Base-by-base conservation (phyloP, 2,113 vertebrate genomes). In the Sinocyclocheilus anshuiensis region DNA sequence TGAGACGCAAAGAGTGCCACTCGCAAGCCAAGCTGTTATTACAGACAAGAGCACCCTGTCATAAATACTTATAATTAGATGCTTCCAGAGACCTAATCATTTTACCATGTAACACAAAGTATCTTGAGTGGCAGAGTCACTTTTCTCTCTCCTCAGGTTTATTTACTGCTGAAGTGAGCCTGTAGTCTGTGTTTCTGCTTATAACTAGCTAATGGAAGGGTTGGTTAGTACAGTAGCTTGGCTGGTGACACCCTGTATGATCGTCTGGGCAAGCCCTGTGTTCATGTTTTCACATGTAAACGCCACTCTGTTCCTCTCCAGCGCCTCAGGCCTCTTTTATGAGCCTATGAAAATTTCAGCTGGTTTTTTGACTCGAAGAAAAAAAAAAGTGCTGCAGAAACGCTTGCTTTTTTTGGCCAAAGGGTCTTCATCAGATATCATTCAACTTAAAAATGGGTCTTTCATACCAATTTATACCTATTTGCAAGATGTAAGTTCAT, bases 61-160 rank as follows among this genome's bases (percentile, higher is more conserved):
- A 94, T 95, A 95, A 95, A 94, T 94, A 93, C 90, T 94, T 89
- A 91, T 94, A 94, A 94, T 94, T 90, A 94, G 93, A 93, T 89
- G 91, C 93, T 95, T 94, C 94, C 93, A 94, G 92, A 90, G 90
- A 90, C 86, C 89, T 93, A 92, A 95, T 95, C 88, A 94, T 95
- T 94, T 92, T 87, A 88, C 89, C 89, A 76, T 91, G 91, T 89
- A 91, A 90, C 75, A 90, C 86, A 84, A 89, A 88, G 91, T 88
- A 92, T 91, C 88, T 86, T 90, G 89, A 92, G 89, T 90, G 85
- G 88, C 90, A 90, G 86, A 87, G 84, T 89, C 84, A 86, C 86
- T 92, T 91, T 92, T 77, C 87, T 88, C 75, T 84, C 84, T 85
- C 81, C 86, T 89, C 53, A 53, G 90, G 76, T 89, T 90, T 81